Percentiles rank a stretch among this genome's conserved stretches.
Conservation (phyloP, 2,797 vertebrate species). For the Lemur catta region DNA sequence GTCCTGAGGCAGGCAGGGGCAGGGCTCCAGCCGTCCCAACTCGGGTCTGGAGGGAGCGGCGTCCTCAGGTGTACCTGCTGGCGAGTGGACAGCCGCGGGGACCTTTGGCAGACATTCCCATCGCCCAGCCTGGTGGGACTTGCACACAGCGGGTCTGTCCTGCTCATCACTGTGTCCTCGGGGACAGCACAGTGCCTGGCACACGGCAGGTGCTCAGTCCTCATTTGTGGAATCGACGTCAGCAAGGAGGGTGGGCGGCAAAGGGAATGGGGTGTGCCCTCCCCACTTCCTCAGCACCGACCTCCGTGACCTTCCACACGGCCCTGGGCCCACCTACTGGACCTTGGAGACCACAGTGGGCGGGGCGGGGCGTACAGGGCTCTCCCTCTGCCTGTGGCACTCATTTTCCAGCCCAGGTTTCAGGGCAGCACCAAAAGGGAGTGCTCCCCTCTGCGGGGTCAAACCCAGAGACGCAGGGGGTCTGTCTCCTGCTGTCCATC, state of each 20-base stretch:
- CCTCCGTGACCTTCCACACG: not conserved
- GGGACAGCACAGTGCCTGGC: not conserved
- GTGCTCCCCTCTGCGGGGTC: not conserved
- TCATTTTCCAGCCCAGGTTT: not conserved
- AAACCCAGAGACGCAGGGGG: not conserved
- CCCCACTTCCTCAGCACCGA: not conserved
- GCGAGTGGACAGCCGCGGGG: rapidly evolving
- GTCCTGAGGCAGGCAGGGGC: not conserved
- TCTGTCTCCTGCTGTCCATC: not conserved
- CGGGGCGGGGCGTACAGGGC: not conserved
- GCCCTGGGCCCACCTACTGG: rapidly evolving
- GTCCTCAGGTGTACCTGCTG: not conserved
- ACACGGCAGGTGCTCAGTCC: not conserved
- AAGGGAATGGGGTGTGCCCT: not conserved
- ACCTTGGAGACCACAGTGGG: not conserved
- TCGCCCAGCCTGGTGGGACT: not conserved
- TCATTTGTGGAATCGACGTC: rapidly evolving
- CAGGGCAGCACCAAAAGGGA: not conserved
- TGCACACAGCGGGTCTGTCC: rapidly evolving
- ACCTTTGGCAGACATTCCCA: rapidly evolving
- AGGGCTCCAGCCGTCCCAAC: not conserved
- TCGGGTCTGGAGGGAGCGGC: not conserved
- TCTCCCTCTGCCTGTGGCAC: not conserved
- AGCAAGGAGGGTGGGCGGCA: rapidly evolving
- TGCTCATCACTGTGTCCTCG: not conserved